Evolutionary conservation across 2,888 invertebrate genomes (phyloP).

Genomic region (Ochropleura plecta): DNA sequence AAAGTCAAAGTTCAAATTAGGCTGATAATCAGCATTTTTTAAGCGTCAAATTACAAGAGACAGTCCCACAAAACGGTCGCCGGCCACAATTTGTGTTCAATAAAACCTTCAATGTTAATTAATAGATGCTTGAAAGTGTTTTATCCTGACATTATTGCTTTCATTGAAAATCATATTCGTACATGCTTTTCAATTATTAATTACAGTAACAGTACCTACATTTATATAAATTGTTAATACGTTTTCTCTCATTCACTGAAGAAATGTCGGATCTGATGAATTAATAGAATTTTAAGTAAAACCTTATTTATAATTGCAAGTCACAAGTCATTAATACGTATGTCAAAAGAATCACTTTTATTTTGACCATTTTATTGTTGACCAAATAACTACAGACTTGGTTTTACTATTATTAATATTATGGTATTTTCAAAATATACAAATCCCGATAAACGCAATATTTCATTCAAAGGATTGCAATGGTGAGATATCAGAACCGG

Average conservation of each 20-base stretch:
- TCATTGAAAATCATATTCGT: not conserved
- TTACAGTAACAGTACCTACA: not conserved
- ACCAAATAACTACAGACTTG: not conserved
- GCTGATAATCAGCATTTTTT: too few species aligned
- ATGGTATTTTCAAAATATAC: not conserved
- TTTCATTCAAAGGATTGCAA: not conserved
- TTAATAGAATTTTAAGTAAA: not conserved
- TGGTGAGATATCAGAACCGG: not conserved
- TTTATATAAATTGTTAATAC: slow-evolving; percentile 1
- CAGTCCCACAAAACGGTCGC: too few species aligned
- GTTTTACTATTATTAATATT: too few species aligned
- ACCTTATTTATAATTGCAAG: slow-evolving; percentile 1
- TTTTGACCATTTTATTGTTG: not conserved
- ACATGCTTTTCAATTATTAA: slow-evolving; percentile 1
- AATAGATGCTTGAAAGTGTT: not conserved
- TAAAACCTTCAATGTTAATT: not conserved
- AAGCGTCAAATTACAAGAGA: too few species aligned
- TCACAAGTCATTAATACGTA: slow-evolving; percentile 1
- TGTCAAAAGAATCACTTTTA: not conserved
- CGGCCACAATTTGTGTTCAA: not conserved
- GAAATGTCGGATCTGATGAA: slow-evolving; percentile 3
- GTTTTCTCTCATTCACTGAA: slow-evolving; percentile 2
- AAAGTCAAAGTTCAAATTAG: too few species aligned
- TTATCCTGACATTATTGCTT: not conserved
- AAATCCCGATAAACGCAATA: not conserved